A percentile compares a stretch with the other conserved stretches of the same genome.
These are phyloP conservation scores for Erebia epiphron DNA, from an alignment of 2,888 invertebrate genomes.

Conservation along the genomic window DNA sequence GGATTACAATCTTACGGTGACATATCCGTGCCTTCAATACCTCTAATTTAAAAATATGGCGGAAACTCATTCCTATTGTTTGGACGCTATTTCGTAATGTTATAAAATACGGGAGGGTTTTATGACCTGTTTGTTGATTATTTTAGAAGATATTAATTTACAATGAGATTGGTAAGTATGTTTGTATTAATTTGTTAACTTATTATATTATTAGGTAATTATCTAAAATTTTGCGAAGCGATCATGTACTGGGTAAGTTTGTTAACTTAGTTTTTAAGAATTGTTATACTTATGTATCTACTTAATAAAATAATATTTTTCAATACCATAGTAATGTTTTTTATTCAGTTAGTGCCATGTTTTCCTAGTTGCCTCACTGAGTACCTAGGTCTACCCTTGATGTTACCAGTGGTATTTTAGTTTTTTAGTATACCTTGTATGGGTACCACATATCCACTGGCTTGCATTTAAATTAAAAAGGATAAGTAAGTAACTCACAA, in stretches of 20 bases:
- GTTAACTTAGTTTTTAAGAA: conserved; percentile 29
- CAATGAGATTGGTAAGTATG: conserved; percentile 38
- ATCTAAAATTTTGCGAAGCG: conserved; percentile 4
- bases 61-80: no score
- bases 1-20: no score
- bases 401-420: no score
- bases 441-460: no score
- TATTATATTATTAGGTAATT: not conserved
- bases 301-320: conserved; percentile 20
- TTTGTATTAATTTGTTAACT: conserved; percentile 12
- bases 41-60: no score
- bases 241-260: conserved; percentile 30
- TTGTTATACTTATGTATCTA: conserved; percentile 7
- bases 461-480: no score
- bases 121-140: conserved; percentile 1
- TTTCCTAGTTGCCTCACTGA: not conserved
- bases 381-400: no score
- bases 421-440: no score
- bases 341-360: not conserved
- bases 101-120: no score
- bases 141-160: conserved; percentile 13
- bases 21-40: no score
- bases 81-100: no score
- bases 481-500: no score
- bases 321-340: not conserved